phyloP scores from a whole-genome alignment of 2,888 invertebrate species.

The Parnassius orleans region DNA sequence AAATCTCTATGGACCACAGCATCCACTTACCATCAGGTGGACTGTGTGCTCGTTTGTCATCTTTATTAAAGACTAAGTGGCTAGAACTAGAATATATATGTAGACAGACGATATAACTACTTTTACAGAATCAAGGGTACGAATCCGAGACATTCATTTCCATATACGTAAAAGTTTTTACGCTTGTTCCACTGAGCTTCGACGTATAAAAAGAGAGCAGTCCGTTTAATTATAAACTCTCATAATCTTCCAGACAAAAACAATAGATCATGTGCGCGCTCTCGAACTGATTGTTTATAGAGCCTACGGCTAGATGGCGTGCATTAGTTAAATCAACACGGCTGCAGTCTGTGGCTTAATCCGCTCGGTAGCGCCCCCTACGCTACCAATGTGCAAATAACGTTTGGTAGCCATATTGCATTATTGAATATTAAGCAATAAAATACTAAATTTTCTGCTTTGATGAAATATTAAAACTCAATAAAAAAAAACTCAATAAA shows the following conservation, averaged over 20 bases:
- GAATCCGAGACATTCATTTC: no score
- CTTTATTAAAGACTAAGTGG: no score
- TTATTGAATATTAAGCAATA: conserved; percentile 20
- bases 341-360: conserved; percentile 49
- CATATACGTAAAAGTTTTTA: no score
- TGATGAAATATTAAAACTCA: no score
- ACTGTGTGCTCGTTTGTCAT: no score
- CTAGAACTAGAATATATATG: no score
- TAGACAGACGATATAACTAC: no score
- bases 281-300: conserved; percentile 50
- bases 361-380: conserved; percentile 41
- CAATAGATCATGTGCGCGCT: conserved; percentile 50
- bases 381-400: conserved; percentile 37
- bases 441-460: not conserved
- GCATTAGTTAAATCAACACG: conserved; percentile 73
- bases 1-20: no score
- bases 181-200: not conserved
- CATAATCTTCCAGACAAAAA: conserved; percentile 62
- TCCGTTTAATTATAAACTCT: conserved; percentile 43
- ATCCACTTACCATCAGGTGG: no score
- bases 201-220: not conserved
- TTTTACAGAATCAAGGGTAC: no score
- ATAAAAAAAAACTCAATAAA: no score
- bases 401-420: conserved; percentile 23
- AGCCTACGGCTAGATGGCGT: conserved; percentile 75